These are phyloP conservation scores for Leptothorax acervorum DNA, from an alignment of 2,888 invertebrate genomes.

Conservation along the genomic window DNA sequence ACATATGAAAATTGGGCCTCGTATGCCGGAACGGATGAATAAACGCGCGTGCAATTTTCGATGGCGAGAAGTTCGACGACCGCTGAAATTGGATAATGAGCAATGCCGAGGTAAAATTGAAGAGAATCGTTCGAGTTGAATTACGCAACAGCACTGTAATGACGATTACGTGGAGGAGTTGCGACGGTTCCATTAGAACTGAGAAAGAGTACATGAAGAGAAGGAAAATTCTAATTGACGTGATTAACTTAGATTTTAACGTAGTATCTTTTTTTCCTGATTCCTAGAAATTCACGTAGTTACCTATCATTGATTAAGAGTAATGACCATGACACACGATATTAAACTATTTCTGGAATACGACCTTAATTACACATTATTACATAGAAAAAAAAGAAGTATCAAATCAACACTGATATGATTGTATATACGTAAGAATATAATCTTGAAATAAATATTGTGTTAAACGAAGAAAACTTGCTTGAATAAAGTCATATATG, in stretches of 20 bases:
- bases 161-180: conserved; percentile 55
- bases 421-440: too few species aligned
- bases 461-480: too few species aligned
- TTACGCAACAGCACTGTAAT: conserved; percentile 56
- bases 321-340: too few species aligned
- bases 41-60: conserved; percentile 27
- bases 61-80: conserved; percentile 68
- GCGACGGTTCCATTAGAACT: conserved; percentile 10
- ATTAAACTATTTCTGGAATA: neutral
- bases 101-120: conserved; percentile 65
- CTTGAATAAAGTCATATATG: too few species aligned
- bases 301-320: neutral
- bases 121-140: conserved; percentile 66
- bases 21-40: conserved; percentile 15
- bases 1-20: conserved; percentile 23
- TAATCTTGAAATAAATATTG: too few species aligned
- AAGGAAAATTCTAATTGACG: neutral
- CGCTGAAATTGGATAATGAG: conserved; percentile 68
- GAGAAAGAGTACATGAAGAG: neutral
- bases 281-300: neutral
- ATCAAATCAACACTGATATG: too few species aligned
- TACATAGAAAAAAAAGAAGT: neutral
- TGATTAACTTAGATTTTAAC: conserved; percentile 4
- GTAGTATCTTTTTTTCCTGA: neutral
- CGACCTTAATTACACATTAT: neutral